Conservation (phyloP, 2,888 invertebrate species). For the Drosophila mulleri region DNA sequence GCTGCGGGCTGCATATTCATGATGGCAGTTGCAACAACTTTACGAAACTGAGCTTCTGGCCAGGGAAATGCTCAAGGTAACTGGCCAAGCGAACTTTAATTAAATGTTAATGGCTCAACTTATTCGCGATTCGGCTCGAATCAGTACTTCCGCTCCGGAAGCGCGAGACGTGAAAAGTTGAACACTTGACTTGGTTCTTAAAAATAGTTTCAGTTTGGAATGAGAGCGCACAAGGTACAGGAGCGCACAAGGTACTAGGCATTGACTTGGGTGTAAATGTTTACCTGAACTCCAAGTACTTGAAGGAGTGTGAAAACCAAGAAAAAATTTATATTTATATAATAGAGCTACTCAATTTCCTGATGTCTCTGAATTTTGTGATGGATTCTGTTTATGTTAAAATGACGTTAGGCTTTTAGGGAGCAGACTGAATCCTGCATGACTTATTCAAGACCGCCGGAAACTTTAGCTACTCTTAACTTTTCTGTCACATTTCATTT, state of each 20-base stretch:
- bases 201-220: conserved; percentile 37
- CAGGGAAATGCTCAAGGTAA: conserved; percentile 18
- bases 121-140: conserved; percentile 18
- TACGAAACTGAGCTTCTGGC: conserved; percentile 23
- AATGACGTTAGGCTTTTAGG: too few species aligned
- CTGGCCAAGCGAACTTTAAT: conserved; percentile 56
- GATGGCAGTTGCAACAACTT: conserved; percentile 37
- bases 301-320: not conserved
- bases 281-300: not conserved
- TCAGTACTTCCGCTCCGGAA: conserved; percentile 12
- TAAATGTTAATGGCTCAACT: conserved; percentile 53
- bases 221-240: conserved; percentile 1
- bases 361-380: too few species aligned
- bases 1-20: conserved; percentile 61
- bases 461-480: not conserved
- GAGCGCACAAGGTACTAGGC: too few species aligned
- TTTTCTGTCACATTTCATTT: conserved; percentile 4
- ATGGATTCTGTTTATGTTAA: too few species aligned
- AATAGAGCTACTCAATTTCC: not conserved
- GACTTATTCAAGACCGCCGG: not conserved
- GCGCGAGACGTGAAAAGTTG: conserved; percentile 12
- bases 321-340: not conserved
- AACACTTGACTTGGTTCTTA: conserved; percentile 24
- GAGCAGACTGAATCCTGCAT: not conserved
- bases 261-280: not conserved